Evolutionary conservation across 2,888 invertebrate species (phyloP).

Genomic region (Noctua fimbriata): DNA sequence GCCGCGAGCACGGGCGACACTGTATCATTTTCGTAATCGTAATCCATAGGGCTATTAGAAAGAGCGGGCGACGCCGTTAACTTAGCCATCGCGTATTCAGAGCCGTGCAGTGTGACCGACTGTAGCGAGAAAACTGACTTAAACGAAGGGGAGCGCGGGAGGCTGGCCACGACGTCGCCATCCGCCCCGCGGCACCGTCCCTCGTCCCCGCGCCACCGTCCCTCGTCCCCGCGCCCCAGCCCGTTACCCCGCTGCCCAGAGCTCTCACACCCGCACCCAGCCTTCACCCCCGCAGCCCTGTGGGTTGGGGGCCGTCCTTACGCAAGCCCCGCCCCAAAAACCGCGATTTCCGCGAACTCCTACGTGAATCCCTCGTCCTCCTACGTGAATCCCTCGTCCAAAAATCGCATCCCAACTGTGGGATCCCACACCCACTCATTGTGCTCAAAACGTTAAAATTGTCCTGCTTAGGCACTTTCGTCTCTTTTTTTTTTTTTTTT

Average conservation of each 20-base stretch:
- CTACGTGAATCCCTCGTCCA: constrained; percentile 21
- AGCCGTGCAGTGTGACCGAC: not conserved
- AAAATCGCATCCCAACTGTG: not conserved
- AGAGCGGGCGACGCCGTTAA: not conserved
- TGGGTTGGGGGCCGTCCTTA: not conserved
- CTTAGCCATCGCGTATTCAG: not conserved
- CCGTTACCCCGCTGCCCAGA: not conserved
- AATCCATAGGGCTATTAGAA: not conserved
- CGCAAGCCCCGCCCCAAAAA: not conserved
- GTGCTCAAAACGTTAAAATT: constrained; percentile 23
- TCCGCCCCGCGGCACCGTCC: not conserved
- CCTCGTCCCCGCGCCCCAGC: not conserved
- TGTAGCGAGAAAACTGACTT: constrained; percentile 21
- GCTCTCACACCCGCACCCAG: not conserved
- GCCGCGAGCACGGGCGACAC: not conserved
- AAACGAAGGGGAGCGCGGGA: not conserved
- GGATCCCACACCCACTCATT: not conserved
- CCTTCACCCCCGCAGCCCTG: not conserved
- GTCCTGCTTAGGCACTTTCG: no score
- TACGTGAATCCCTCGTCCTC: no score
- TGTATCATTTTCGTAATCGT: not conserved
- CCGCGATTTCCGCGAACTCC: not conserved
- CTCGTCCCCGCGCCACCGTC: not conserved
- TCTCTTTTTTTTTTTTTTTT: no score
- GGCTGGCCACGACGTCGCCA: no score